These are phyloP conservation scores for Leptocoma aspasia DNA, from an alignment of 2,113 vertebrate species.

Conservation along the genomic window DNA sequence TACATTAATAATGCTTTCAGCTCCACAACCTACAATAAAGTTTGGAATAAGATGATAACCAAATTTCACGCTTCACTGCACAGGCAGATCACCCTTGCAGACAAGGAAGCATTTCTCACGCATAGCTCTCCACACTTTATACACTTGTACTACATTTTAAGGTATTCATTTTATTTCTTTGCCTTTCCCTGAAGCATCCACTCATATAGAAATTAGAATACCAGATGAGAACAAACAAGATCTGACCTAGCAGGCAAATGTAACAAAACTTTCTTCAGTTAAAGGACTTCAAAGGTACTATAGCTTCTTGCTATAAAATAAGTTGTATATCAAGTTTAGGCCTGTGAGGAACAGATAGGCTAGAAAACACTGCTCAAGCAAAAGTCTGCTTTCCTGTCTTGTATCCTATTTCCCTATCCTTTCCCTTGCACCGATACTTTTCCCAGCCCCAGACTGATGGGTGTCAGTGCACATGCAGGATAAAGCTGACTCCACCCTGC, in stretches of 20 bases:
- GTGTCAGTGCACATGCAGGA: neutral
- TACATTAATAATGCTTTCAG: slow-evolving; percentile 35
- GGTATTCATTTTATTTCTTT: neutral
- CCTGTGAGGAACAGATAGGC: neutral
- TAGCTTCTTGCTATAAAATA: neutral
- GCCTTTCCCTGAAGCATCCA: neutral
- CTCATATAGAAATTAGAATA: neutral
- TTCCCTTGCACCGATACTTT: neutral
- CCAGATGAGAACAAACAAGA: neutral
- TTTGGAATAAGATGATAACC: slow-evolving; percentile 27
- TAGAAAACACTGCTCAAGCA: neutral
- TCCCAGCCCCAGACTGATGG: neutral
- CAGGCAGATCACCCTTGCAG: neutral
- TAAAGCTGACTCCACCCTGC: neutral
- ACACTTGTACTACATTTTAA: neutral
- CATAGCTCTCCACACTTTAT: neutral
- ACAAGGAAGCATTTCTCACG: neutral
- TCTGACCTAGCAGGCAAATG: neutral
- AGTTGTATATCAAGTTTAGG: neutral
- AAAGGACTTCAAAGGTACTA: neutral
- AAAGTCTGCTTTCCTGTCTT: neutral
- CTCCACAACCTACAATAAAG: neutral
- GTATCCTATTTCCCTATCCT: neutral
- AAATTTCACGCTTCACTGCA: slow-evolving; percentile 18
- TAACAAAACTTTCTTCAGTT: neutral